A percentile compares a stretch with the other conserved stretches of the same genome.
These are phyloP conservation scores for Drosophila anomelani DNA, from an alignment of 2,888 invertebrate species.

Conservation along the genomic window DNA sequence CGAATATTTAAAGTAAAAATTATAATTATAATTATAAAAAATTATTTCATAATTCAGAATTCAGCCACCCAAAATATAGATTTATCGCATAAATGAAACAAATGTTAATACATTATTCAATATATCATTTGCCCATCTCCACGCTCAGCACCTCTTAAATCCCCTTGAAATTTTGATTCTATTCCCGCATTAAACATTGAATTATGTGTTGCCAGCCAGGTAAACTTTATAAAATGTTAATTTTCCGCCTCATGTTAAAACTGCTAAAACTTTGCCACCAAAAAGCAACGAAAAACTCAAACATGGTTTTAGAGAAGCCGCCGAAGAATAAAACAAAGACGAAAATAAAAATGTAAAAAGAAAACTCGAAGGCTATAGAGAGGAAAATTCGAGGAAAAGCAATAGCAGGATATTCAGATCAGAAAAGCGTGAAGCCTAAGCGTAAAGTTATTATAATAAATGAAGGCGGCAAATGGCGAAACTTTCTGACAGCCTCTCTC, in stretches of 20 bases:
- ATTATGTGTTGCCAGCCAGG: neutral
- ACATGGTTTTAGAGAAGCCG: neutral
- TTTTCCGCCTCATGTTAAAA: constrained; percentile 1
- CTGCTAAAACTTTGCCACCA: neutral
- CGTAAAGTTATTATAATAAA: constrained; percentile 13
- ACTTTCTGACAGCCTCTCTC: constrained; percentile 9
- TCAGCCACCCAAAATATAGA: too few relatives aligned
- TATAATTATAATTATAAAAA: too few relatives aligned
- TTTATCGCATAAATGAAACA: too few relatives aligned
- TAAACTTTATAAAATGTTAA: constrained; percentile 7
- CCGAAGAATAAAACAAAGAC: neutral
- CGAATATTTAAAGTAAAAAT: too few relatives aligned
- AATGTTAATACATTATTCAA: too few relatives aligned
- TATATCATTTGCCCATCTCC: too few relatives aligned
- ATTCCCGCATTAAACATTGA: neutral
- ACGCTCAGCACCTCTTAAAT: neutral
- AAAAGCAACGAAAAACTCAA: neutral
- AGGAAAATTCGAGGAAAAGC: neutral
- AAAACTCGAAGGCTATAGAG: neutral
- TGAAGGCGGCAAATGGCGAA: constrained; percentile 18
- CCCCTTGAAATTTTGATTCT: neutral
- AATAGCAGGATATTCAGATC: neutral
- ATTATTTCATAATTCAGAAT: too few relatives aligned
- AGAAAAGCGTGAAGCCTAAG: constrained; percentile 10
- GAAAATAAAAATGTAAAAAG: neutral